Conservation (phyloP, 2,888 invertebrate species). For the Pegoplata infirma region DNA sequence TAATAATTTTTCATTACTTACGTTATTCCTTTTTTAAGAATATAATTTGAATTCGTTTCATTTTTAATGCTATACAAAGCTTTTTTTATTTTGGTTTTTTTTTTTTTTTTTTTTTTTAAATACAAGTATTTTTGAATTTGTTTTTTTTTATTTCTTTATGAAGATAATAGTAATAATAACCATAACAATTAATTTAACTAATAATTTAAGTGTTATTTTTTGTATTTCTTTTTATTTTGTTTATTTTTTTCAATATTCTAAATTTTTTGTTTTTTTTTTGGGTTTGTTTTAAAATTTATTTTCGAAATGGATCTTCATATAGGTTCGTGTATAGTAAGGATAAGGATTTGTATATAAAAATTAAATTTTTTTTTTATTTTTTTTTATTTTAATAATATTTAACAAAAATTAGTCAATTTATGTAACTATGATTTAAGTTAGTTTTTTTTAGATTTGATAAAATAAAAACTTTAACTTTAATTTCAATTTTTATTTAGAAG, state of each 20-base stretch:
- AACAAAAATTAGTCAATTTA: neutral
- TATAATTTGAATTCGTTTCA: conserved; percentile 57
- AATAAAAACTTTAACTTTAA: conserved; percentile 25
- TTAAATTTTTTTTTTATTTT: neutral
- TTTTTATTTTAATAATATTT: neutral
- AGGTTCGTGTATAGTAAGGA: conserved; percentile 26
- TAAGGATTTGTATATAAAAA: neutral
- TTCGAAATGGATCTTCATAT: conserved; percentile 48
- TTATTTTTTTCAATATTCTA: conserved; percentile 36
- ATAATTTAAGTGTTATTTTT: conserved; percentile 39
- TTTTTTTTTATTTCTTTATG: conserved; percentile 21
- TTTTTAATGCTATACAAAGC: conserved; percentile 42
- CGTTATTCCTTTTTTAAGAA: conserved; percentile 27
- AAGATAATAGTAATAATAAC: conserved; percentile 54
- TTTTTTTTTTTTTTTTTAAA: conserved; percentile 30
- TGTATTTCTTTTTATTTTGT: conserved; percentile 10
- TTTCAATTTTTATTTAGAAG: too few relatives aligned
- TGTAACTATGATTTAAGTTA: neutral
- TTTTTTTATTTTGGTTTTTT: conserved; percentile 3
- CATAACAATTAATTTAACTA: conserved; percentile 60
- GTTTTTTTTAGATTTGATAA: neutral
- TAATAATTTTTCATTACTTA: conserved; percentile 40
- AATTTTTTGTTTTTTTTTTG: conserved; percentile 23
- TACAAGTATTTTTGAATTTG: conserved; percentile 29
- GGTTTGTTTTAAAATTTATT: conserved; percentile 43